A percentile compares a stretch with the other conserved stretches of the same genome.
These are phyloP conservation scores for Nebria brevicollis DNA, from an alignment of 2,888 invertebrate species.

Conservation along the genomic window DNA sequence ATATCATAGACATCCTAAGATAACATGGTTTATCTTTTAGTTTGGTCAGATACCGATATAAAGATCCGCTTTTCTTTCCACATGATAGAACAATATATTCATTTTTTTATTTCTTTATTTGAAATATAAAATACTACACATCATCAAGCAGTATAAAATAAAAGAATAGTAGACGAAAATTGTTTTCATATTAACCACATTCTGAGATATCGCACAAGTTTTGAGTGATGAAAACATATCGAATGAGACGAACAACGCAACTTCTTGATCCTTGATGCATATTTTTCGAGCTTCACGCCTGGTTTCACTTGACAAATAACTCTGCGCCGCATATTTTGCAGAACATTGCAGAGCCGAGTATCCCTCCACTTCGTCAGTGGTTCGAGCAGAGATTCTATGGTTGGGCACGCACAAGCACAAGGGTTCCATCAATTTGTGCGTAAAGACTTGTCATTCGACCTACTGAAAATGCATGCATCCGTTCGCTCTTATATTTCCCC, in stretches of 20 bases:
- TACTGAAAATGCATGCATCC: conserved; percentile 6
- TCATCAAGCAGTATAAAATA: too few relatives aligned
- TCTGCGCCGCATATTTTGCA: neutral
- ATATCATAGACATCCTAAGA: too few relatives aligned
- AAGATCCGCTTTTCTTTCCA: too few relatives aligned
- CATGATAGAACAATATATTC: too few relatives aligned
- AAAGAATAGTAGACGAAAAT: neutral
- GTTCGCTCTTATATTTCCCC: neutral
- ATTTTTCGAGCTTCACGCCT: conserved; percentile 12
- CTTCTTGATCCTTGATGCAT: conserved; percentile 10
- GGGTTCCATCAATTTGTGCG: conserved; percentile 24
- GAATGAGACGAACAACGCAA: conserved; percentile 7
- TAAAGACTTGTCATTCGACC: conserved; percentile 13
- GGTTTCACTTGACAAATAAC: conserved; percentile 12
- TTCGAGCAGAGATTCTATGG: conserved; percentile 17
- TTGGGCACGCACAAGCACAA: conserved; percentile 19
- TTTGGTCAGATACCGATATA: too few relatives aligned
- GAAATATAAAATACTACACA: too few relatives aligned
- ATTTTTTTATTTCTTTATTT: too few relatives aligned
- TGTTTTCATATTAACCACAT: neutral
- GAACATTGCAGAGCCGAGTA: neutral
- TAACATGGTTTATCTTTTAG: too few relatives aligned
- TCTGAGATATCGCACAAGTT: neutral
- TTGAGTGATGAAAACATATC: neutral
- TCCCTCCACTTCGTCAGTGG: conserved; percentile 12